A percentile compares a stretch with the other conserved stretches of the same genome.
Evolutionary conservation across 2,888 invertebrate genomes (phyloP).

Genomic region (Micoletzkya japonica): DNA sequence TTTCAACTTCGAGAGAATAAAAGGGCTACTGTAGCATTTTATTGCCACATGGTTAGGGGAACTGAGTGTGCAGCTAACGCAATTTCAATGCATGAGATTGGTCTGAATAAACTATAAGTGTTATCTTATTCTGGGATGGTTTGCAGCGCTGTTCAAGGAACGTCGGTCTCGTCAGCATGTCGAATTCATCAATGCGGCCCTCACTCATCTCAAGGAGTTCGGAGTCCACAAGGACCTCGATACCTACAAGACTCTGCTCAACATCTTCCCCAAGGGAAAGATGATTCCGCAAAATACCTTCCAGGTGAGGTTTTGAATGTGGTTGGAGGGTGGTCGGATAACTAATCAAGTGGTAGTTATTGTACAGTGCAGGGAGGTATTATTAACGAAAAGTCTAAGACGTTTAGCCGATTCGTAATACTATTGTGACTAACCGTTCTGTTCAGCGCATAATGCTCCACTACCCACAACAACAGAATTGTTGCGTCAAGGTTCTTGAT

Average conservation of each 20-base stretch:
- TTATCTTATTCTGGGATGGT: too few species aligned
- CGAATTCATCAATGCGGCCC: conserved; percentile 88
- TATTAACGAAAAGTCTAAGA: too few species aligned
- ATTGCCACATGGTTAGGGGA: too few species aligned
- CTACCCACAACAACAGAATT: conserved; percentile 92
- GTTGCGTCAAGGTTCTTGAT: conserved; percentile 83
- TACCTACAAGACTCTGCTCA: conserved; percentile 65
- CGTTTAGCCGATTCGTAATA: too few species aligned
- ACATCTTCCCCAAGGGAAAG: conserved; percentile 74
- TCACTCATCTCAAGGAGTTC: conserved; percentile 85
- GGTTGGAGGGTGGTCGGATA: too few species aligned
- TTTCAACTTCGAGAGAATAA: too few species aligned
- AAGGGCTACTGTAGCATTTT: too few species aligned
- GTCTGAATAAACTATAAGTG: too few species aligned
- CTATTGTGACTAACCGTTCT: conserved; percentile 52
- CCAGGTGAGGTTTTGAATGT: conserved; percentile 48
- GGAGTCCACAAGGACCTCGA: conserved; percentile 78
- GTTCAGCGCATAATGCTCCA: conserved; percentile 88
- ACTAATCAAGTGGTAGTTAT: too few species aligned
- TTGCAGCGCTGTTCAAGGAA: conserved; percentile 73
- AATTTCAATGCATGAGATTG: too few species aligned
- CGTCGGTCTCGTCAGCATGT: conserved; percentile 82
- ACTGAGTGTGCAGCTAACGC: too few species aligned
- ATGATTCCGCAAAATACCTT: conserved; percentile 77
- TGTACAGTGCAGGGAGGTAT: too few species aligned